phyloP scores from a whole-genome alignment of 2,113 vertebrate genomes.

The Bostrychus sinensis region DNA sequence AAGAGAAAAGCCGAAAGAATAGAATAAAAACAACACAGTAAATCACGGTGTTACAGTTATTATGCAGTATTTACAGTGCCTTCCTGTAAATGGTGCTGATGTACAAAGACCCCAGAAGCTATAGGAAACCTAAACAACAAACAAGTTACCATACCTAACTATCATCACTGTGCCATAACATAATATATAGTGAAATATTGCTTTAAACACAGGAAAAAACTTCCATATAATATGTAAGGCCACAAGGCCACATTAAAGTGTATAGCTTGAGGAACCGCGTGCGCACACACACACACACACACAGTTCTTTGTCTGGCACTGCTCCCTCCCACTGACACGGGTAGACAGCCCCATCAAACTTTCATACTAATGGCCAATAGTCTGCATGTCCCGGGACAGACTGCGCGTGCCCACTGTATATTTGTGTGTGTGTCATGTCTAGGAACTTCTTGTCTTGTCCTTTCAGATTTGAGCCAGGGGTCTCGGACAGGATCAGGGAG shows the following conservation, averaged over 20 bases:
- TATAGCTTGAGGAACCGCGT: constrained; percentile 34
- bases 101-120: no score
- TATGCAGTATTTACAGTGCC: no score
- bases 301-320: constrained; percentile 52
- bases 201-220: no score
- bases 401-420: constrained; percentile 22
- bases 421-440: constrained; percentile 20
- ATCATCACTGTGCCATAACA: not conserved
- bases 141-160: not conserved
- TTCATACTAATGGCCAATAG: constrained; percentile 75
- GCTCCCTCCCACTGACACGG: constrained; percentile 57
- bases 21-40: no score
- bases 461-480: constrained; percentile 43
- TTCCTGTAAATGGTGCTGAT: no score
- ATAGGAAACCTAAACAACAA: no score
- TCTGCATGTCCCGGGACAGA: constrained; percentile 53
- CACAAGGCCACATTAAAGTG: constrained; percentile 13
- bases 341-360: constrained; percentile 75
- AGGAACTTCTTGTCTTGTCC: constrained; percentile 42
- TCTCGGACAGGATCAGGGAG: constrained; percentile 29
- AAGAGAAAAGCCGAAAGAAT: no score
- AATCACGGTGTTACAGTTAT: no score
- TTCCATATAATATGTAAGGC: no score
- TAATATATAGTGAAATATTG: not conserved
- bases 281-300: constrained; percentile 18